These are phyloP conservation scores for Daubentonia madagascariensis DNA, from an alignment of 2,113 vertebrate genomes.

Conservation along the genomic window DNA sequence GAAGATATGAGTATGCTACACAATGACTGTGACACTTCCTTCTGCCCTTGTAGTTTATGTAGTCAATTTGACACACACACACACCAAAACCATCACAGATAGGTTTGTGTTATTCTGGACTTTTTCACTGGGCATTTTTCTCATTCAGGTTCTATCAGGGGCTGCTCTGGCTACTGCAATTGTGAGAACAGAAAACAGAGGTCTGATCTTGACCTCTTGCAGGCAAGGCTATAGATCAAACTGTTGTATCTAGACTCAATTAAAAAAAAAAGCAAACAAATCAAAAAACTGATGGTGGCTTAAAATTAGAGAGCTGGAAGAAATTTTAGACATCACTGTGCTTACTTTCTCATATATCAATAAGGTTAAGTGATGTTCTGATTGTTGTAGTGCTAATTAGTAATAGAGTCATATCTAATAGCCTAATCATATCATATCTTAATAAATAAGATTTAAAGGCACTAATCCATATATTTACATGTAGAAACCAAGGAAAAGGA, in stretches of 20 bases:
- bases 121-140: not conserved
- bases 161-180: not conserved
- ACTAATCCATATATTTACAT: not conserved
- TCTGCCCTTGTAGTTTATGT: not conserved
- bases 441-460: not conserved
- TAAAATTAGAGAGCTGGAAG: not conserved
- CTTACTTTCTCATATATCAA: not conserved
- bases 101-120: not conserved
- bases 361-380: not conserved
- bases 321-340: not conserved
- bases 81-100: not conserved
- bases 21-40: not conserved
- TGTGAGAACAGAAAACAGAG: not conserved
- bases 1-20: not conserved
- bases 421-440: not conserved
- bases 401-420: not conserved
- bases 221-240: not conserved
- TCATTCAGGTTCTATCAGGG: not conserved
- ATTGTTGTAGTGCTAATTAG: not conserved
- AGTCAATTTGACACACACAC: not conserved
- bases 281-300: not conserved
- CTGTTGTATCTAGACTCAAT: not conserved
- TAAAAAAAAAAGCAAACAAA: not conserved
- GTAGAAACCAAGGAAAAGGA: not conserved
- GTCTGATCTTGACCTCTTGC: not conserved